Base-by-base conservation (phyloP, 2,888 invertebrate species). In the Anorthoa munda region DNA sequence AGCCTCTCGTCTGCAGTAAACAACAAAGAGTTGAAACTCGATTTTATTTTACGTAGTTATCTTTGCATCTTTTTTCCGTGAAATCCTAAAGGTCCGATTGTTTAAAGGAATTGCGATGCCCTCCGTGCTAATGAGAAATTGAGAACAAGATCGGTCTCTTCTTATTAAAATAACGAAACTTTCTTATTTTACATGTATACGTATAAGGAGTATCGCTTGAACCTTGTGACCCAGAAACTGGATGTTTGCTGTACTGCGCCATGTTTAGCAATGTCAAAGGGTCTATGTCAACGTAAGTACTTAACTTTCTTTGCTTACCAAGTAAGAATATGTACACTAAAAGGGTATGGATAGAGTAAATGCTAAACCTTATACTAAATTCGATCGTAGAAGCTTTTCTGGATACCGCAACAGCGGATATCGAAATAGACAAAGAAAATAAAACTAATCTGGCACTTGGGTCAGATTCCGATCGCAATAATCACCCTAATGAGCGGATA, bases 41-140 rank as follows among this genome's bases (percentile, higher is more conserved):
- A 61, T 31, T 74, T 73, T 80, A 66, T 80, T 74, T 65, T 65
- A 64, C 53, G 46, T 60, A 55, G 18, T 50, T 74, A 66, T 66
- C 81, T 77, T 80, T 51, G 75, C 12, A 66, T 56, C 80, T 39
- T 59, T 74, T 80, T 66, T 66, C 77, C 55, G 46, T 48, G 65
- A 74, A 80, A 66, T 75, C 61, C 48, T 65, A 23, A 75, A 81
- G 39, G 60, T 64, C 55, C 65, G 48, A 60, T 68, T 81, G 56
- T 56, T 56, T 65, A 51, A 48, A 59, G 18, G 23, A 80, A 66
- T 66, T 74, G 59, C 59, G 48, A 55, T 55, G 48, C 46, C 31
- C 46, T 60, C 59, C 65, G 51, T 58, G 63, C 75, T 81, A 81
- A 79, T 69, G 69, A 81, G 67, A 59, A 55, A 69, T 61, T 61